Base-by-base conservation (phyloP, 2,797 vertebrate genomes). In the Triplophysa yarkandensis region DNA sequence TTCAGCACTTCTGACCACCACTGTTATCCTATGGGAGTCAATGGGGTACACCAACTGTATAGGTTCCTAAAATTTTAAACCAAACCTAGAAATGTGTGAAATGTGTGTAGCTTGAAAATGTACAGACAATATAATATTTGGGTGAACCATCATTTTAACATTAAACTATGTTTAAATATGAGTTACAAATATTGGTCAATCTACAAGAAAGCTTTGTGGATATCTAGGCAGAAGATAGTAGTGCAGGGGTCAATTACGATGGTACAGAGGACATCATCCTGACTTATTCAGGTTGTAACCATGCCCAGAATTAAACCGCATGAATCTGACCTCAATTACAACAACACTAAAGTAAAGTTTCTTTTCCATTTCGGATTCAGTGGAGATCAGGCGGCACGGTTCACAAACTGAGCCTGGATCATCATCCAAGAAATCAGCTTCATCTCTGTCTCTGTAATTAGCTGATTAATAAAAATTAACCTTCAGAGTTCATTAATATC, bases 401-500 rank as follows among this genome's bases (percentile, higher is more conserved):
- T 57, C 61, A 64, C 50, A 16, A 4, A 19, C 63, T 74, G 63
- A 74, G 52, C 48, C 25, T 50, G 72, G 72, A 74, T 74, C 72
- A 74, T 64, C 71, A 73, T 67, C 72, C 57, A 46, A 58, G 36
- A 52, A 65, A 66, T 65, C 71, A 66, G 62, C 50, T 57, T 66
- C 52, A 74, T 55, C 50, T 58, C 52, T 25, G 63, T 19, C 36
- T 48, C 54, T 67, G 72, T 67, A 67, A 74, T 74, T 74, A 74
- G 64, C 41, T 39, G 72, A 67, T 74, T 67, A 67, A 74, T 67
- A 58, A 74, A 67, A 60, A 58, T 60, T 25, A 74, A 74, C 72
- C 63, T 66, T 67, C 54, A 74, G 54, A 48, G 50, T 58, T 58
- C 72, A 74, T 74, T 74, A 74, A 74, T 74, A 66, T 39, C 52